These are phyloP conservation scores for Drosophila vallismaia DNA, from an alignment of 2,888 invertebrate genomes.

Conservation along the genomic window DNA sequence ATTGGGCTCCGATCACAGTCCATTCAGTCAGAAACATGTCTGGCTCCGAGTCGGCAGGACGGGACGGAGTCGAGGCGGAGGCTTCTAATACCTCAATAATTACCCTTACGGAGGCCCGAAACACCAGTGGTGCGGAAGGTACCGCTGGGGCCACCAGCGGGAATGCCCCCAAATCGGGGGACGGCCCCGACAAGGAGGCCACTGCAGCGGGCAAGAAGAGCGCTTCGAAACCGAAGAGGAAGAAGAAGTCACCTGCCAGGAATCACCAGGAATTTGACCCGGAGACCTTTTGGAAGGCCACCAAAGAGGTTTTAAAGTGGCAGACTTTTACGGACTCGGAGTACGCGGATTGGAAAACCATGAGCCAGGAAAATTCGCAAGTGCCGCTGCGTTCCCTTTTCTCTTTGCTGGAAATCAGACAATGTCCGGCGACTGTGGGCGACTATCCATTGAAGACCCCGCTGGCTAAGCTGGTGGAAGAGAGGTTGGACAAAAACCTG, in stretches of 20 bases:
- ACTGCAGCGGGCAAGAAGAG: too few species aligned
- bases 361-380: neutral
- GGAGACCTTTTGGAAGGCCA: neutral
- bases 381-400: conserved; percentile 8
- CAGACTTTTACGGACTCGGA: conserved; percentile 8
- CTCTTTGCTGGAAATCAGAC: neutral
- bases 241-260: too few species aligned
- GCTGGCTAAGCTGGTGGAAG: neutral
- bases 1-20: neutral
- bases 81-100: too few species aligned
- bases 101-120: too few species aligned
- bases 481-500: conserved; percentile 16
- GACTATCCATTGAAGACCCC: neutral
- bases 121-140: too few species aligned
- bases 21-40: neutral
- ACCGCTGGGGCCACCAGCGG: too few species aligned
- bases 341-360: neutral
- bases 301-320: neutral
- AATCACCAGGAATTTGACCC: neutral
- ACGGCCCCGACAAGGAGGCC: too few species aligned
- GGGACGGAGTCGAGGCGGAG: too few species aligned
- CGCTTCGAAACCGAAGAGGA: too few species aligned
- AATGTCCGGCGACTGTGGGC: neutral
- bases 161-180: too few species aligned
- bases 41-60: neutral